phyloP scores from a whole-genome alignment of 2,113 vertebrate species.

The Oxyura jamaicensis region DNA sequence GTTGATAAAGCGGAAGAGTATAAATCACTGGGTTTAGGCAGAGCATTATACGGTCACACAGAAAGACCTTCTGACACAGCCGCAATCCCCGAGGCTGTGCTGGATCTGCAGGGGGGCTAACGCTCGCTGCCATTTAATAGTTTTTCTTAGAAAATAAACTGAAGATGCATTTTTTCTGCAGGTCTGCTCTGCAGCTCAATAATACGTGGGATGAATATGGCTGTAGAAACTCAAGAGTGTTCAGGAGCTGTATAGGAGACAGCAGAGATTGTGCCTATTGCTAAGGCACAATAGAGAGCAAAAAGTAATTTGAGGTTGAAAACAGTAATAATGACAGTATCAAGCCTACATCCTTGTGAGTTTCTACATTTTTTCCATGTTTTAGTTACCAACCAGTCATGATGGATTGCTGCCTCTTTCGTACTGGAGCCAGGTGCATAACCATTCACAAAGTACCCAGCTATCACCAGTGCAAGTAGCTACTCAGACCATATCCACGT shows the following conservation, averaged over 20 bases:
- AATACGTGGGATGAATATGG: not conserved
- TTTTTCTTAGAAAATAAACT: not conserved
- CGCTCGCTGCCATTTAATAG: not conserved
- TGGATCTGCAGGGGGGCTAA: not conserved
- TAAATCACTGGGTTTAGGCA: not conserved
- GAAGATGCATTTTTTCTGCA: not conserved
- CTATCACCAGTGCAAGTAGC: not conserved
- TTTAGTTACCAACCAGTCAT: not conserved
- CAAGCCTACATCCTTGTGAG: not conserved
- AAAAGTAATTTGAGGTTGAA: not conserved
- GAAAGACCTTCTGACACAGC: not conserved
- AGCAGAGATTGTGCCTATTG: not conserved
- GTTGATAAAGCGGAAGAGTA: not conserved
- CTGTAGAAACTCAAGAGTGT: not conserved
- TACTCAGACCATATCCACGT: not conserved
- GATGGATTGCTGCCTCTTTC: not conserved
- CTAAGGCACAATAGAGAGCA: not conserved
- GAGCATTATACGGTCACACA: not conserved
- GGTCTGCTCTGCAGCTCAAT: not conserved
- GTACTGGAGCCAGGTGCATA: not conserved
- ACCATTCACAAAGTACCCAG: not conserved
- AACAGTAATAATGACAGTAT: not conserved
- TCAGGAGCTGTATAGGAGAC: not conserved
- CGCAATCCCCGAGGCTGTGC: not conserved
- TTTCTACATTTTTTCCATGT: not conserved